These are phyloP conservation scores for Nezara viridula DNA, from an alignment of 2,888 invertebrate species.

Conservation along the genomic window DNA sequence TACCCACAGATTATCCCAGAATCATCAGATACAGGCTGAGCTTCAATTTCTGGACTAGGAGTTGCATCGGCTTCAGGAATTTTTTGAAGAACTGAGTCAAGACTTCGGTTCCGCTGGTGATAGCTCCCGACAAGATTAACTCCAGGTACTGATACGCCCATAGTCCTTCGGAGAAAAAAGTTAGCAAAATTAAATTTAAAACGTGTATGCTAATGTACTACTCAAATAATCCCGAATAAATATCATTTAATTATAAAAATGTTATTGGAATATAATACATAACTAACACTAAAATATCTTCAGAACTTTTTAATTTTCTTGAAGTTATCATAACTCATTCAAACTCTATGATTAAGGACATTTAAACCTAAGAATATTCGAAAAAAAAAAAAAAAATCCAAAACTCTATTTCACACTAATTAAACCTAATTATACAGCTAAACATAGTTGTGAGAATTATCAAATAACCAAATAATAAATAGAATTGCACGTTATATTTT, in stretches of 20 bases:
- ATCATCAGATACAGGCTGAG: conserved; percentile 79
- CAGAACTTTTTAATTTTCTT: neutral
- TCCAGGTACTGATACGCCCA: conserved; percentile 77
- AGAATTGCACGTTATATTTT: neutral
- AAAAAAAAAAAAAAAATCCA: neutral
- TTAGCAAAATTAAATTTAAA: neutral
- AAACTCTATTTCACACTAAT: neutral
- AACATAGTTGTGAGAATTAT: neutral
- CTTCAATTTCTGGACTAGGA: conserved; percentile 75
- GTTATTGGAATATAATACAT: neutral
- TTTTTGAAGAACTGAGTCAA: conserved; percentile 90
- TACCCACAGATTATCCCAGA: conserved; percentile 81
- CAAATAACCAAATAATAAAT: neutral
- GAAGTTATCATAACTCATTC: neutral
- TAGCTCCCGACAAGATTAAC: conserved; percentile 74
- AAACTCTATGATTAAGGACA: neutral
- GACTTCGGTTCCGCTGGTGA: conserved; percentile 89
- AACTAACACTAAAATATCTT: neutral
- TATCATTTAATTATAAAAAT: neutral
- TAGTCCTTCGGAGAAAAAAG: conserved; percentile 72
- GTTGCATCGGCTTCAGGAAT: conserved; percentile 88
- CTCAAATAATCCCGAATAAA: neutral
- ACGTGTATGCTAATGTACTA: neutral
- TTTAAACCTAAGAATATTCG: neutral
- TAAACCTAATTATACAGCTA: neutral